Percentiles rank a stretch among this genome's conserved stretches.
These are phyloP conservation scores for Archips xylosteana DNA, from an alignment of 2,888 invertebrate species.

Conservation along the genomic window DNA sequence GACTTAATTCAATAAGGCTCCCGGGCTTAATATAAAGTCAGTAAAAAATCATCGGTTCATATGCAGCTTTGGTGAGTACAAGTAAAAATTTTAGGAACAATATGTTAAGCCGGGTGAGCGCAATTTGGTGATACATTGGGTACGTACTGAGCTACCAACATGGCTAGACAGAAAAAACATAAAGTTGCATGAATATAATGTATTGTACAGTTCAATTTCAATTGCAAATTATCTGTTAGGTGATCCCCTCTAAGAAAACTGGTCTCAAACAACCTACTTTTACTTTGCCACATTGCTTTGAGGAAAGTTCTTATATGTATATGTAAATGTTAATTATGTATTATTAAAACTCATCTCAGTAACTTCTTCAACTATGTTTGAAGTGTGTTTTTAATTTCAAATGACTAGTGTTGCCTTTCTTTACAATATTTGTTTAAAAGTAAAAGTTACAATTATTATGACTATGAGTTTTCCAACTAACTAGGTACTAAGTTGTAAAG, in stretches of 20 bases:
- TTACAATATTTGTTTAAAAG: background rate
- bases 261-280: conserved; percentile 1
- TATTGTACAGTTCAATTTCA: conserved; percentile 36
- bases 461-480: conserved; percentile 22
- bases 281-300: conserved; percentile 5
- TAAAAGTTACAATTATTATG: conserved; percentile 4
- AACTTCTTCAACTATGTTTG: background rate
- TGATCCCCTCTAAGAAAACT: background rate
- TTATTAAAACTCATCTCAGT: conserved; percentile 12
- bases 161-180: conserved; percentile 67
- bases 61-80: conserved; percentile 84
- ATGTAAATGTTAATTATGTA: background rate
- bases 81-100: conserved; percentile 77
- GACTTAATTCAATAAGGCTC: conserved; percentile 74
- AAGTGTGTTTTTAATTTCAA: background rate
- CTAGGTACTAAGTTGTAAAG: conserved; percentile 43
- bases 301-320: background rate
- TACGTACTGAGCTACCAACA: conserved; percentile 81
- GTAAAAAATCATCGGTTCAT: conserved; percentile 75
- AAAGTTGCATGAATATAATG: conserved; percentile 66
- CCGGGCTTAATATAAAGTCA: conserved; percentile 65
- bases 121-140: conserved; percentile 81
- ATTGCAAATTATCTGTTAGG: conserved; percentile 21
- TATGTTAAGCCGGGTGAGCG: conserved; percentile 74
- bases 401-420: conserved; percentile 14